phyloP scores from a whole-genome alignment of 2,113 vertebrate species.

The Alces alces region DNA sequence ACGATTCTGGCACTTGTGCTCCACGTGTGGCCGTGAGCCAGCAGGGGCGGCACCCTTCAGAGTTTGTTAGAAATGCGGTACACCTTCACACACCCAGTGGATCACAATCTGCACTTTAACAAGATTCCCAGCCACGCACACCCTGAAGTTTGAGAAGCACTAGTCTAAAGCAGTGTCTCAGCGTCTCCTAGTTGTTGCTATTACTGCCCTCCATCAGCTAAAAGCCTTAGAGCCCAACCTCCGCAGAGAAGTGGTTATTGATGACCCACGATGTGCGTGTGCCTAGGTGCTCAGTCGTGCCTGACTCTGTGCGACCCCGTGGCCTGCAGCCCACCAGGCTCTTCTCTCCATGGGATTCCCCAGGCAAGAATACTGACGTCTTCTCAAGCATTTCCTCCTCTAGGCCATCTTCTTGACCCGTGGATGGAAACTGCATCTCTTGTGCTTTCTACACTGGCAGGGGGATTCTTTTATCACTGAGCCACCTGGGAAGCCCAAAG shows the following conservation, averaged over 20 bases:
- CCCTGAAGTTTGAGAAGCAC: background rate
- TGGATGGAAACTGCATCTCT: background rate
- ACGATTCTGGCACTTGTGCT: background rate
- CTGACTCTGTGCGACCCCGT: background rate
- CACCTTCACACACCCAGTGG: background rate
- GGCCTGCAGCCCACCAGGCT: background rate
- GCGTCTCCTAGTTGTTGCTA: background rate
- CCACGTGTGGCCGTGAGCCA: background rate
- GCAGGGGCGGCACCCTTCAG: background rate
- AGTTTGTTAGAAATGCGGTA: background rate
- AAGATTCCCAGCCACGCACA: background rate
- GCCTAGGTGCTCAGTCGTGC: background rate
- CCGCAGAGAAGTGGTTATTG: background rate
- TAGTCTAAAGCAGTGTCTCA: background rate
- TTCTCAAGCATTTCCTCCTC: background rate
- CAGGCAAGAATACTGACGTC: background rate
- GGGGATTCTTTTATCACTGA: background rate
- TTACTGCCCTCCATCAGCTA: background rate
- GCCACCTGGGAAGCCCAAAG: background rate
- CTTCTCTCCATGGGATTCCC: background rate
- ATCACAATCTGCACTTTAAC: background rate
- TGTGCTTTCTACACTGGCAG: background rate
- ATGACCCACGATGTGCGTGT: background rate
- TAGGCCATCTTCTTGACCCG: background rate
- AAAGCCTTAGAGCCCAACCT: background rate